These are phyloP conservation scores for Listronotus bonariensis DNA, from an alignment of 1,140 invertebrate genomes.

Conservation along the genomic window DNA sequence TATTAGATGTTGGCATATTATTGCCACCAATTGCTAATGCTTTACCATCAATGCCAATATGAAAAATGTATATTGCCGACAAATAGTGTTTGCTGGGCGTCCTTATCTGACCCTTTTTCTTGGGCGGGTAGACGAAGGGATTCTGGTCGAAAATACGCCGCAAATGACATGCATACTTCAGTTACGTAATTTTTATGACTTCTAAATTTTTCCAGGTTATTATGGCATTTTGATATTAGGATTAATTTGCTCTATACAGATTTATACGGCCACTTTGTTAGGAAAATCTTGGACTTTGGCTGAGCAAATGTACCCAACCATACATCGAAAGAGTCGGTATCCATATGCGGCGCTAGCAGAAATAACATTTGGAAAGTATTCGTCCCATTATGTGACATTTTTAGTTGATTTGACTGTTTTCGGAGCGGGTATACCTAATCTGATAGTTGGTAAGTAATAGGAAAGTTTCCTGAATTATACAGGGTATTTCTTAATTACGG, in stretches of 20 bases:
- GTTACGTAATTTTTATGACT: too few relatives aligned
- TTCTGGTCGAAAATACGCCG: too few relatives aligned
- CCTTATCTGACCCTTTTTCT: too few relatives aligned
- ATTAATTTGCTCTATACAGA: constrained; percentile 69
- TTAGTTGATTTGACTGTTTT: constrained; percentile 75
- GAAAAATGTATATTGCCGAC: too few relatives aligned
- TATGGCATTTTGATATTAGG: constrained; percentile 71
- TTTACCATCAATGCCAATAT: too few relatives aligned
- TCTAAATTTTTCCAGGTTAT: constrained; percentile 63
- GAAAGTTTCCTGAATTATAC: too few relatives aligned
- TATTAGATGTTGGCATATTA: too few relatives aligned
- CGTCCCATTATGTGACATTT: constrained; percentile 66
- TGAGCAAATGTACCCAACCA: constrained; percentile 67
- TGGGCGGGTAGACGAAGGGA: too few relatives aligned
- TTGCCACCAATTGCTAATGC: too few relatives aligned
- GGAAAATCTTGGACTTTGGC: constrained; percentile 77
- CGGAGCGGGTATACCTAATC: constrained; percentile 74
- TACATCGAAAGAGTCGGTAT: constrained; percentile 69
- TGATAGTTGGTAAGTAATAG: constrained; percentile 69
- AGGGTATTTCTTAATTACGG: too few relatives aligned
- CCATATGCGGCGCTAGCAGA: constrained; percentile 79
- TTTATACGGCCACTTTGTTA: constrained; percentile 75
- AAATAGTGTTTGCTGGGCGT: too few relatives aligned
- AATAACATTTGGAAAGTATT: constrained; percentile 66
- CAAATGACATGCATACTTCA: too few relatives aligned